Evolutionary conservation across 2,888 invertebrate species (phyloP).

Genomic region (Phyto melanocephala): DNA sequence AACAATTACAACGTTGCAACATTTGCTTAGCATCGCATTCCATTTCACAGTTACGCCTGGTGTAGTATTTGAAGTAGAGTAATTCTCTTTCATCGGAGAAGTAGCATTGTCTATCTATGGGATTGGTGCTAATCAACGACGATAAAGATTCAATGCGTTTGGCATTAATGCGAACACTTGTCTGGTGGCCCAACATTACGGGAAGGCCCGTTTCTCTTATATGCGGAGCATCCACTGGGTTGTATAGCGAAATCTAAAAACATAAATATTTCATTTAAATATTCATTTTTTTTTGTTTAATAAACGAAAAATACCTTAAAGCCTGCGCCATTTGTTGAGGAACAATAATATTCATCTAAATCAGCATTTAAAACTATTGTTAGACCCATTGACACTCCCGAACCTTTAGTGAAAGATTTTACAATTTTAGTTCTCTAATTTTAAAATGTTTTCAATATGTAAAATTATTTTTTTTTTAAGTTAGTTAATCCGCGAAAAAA

Average conservation of each 20-base stretch:
- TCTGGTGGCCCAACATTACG: slow-evolving; percentile 85
- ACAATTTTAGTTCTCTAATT: too few species aligned
- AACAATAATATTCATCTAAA: slow-evolving; percentile 87
- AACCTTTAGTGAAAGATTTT: slow-evolving; percentile 73
- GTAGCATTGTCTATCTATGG: slow-evolving; percentile 84
- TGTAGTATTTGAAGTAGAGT: slow-evolving; percentile 81
- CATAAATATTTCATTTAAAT: background rate
- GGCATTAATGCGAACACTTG: slow-evolving; percentile 83
- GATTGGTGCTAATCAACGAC: slow-evolving; percentile 81
- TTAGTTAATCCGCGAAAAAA: too few species aligned
- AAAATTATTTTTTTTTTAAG: too few species aligned
- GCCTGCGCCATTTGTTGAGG: slow-evolving; percentile 83
- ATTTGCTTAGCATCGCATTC: slow-evolving; percentile 81
- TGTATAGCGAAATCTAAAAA: slow-evolving; percentile 80
- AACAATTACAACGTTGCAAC: slow-evolving; percentile 70
- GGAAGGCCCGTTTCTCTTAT: slow-evolving; percentile 86
- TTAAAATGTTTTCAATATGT: too few species aligned
- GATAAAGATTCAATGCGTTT: slow-evolving; percentile 83
- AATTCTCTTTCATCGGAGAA: slow-evolving; percentile 85
- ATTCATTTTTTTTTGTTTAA: too few species aligned
- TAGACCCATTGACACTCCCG: slow-evolving; percentile 85
- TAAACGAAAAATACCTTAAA: slow-evolving; percentile 76
- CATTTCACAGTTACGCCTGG: slow-evolving; percentile 78
- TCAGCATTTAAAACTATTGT: slow-evolving; percentile 85
- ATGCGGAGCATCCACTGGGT: slow-evolving; percentile 88